Evolutionary conservation across 2,797 vertebrate species (phyloP).

Genomic region (Sebastes wilsoni): DNA sequence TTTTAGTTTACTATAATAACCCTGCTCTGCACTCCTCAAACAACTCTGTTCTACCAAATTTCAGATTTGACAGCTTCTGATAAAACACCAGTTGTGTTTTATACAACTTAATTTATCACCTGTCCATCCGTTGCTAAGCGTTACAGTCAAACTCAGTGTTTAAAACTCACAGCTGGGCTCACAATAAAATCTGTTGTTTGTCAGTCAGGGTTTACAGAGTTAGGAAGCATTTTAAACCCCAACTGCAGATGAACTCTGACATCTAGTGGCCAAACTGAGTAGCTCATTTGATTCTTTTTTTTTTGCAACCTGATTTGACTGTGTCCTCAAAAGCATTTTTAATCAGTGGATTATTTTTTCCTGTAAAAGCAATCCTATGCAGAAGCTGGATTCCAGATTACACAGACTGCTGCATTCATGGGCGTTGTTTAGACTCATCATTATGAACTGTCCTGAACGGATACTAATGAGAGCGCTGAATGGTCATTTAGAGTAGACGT

Average conservation of each 20-base stretch:
- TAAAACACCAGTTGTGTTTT: neutral
- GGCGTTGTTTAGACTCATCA: neutral
- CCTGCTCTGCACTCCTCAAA: no score
- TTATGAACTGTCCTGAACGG: neutral
- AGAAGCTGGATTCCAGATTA: constrained; percentile 25
- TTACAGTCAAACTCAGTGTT: neutral
- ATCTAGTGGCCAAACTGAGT: constrained; percentile 53
- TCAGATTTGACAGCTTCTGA: neutral
- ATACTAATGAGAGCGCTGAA: neutral
- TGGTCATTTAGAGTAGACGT: constrained; percentile 9
- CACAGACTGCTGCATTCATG: neutral
- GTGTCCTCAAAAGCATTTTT: constrained; percentile 37
- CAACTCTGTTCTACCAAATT: no score
- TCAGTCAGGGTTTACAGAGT: neutral
- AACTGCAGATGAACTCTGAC: constrained; percentile 35
- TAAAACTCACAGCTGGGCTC: neutral
- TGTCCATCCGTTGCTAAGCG: neutral
- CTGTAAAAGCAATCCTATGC: constrained; percentile 14
- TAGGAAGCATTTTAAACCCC: neutral
- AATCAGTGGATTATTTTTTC: constrained; percentile 42
- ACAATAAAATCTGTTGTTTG: neutral
- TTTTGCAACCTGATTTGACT: neutral
- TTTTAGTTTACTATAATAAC: no score
- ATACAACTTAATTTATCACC: neutral
- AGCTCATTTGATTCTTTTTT: neutral